Evolutionary conservation across 1,140 invertebrate species (phyloP), one percentile per base, ranked within the genome.

Genomic region (Bombus consobrinus): DNA sequence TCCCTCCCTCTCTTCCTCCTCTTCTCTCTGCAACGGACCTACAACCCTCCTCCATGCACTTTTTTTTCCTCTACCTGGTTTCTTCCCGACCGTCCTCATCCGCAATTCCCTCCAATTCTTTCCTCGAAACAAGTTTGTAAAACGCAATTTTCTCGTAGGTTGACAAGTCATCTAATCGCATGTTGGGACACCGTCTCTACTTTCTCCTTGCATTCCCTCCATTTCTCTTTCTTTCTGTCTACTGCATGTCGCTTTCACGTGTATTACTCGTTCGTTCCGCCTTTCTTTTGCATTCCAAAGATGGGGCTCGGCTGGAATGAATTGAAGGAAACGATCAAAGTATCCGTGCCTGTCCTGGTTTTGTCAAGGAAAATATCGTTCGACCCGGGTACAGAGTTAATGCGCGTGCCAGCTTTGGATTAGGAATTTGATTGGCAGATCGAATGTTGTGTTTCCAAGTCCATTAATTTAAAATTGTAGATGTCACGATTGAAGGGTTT

Each of bases 91-190:
- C 84, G 43, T 84, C 83, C 90, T 86, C 88, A 76, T 91, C 90
- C 90, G 86, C 93, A 93, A 93, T 93, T 94, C 92, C 88, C 93
- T 94, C 92, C 94, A 94, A 94, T 95, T 94, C 94, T 93, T 94
- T 92, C 91, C 92, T 92, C 92, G 93, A 94, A 95, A 95, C 93
- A 94, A 95, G 94, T 95, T 95, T 94, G 93, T 93, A 94, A 94
- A 94, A 95, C 94, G 93, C 93, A 94, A 95, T 95, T 95, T 94
- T 93, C 93, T 89, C 91, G 89, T 91, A 94, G 93, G 93, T 93
- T 94, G 94, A 94, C 92, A 93, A 94, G 93, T 95, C 93, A 93
- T 93, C 92, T 93, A 93, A 93, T 94, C 93, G 91, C 89, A 91
- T 90, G 88, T 91, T 88, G 83, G 88, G 88, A 88, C 76, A 86